Percentiles rank a stretch among this genome's conserved stretches.
phyloP scores from a whole-genome alignment of 2,888 invertebrate genomes.

The Orthonevra nobilis region DNA sequence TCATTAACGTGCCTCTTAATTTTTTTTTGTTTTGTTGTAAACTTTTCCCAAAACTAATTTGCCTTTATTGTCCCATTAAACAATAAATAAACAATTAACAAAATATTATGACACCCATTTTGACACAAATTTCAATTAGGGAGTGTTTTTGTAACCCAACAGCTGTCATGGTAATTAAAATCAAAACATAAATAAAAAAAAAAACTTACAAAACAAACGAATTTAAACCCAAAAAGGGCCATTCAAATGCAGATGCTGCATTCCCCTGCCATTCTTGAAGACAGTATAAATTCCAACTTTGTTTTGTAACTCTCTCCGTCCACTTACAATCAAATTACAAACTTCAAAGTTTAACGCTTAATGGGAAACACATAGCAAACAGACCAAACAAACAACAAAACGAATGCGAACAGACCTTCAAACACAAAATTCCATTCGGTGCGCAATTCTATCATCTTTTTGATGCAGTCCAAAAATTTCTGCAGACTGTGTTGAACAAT shows the following conservation, averaged over 20 bases:
- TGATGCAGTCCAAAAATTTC: conserved; percentile 24
- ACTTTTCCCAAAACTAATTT: too few relatives aligned
- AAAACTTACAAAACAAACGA: too few relatives aligned
- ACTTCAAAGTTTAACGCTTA: conserved; percentile 61
- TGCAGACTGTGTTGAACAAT: too few relatives aligned
- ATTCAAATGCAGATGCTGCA: conserved; percentile 28
- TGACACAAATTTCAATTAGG: conserved; percentile 3
- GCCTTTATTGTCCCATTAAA: conserved; percentile 20
- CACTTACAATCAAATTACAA: conserved; percentile 56
- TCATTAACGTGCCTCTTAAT: too few relatives aligned
- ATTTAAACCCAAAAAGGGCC: conserved; percentile 23
- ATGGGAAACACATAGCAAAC: too few relatives aligned
- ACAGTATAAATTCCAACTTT: conserved; percentile 33
- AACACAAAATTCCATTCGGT: conserved; percentile 16
- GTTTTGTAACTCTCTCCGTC: conserved; percentile 26
- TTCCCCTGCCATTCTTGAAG: not conserved
- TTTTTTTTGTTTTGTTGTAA: too few relatives aligned
- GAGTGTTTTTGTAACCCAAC: not conserved
- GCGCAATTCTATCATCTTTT: conserved; percentile 41
- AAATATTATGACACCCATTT: not conserved
- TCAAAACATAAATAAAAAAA: too few relatives aligned
- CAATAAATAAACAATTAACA: conserved; percentile 6
- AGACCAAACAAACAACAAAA: not conserved
- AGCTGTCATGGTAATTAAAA: conserved; percentile 34
- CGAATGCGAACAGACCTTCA: conserved; percentile 35